Evolutionary conservation across 2,888 invertebrate species (phyloP), one percentile per base, ranked within the genome.

Genomic region (Heliconius ethilla): DNA sequence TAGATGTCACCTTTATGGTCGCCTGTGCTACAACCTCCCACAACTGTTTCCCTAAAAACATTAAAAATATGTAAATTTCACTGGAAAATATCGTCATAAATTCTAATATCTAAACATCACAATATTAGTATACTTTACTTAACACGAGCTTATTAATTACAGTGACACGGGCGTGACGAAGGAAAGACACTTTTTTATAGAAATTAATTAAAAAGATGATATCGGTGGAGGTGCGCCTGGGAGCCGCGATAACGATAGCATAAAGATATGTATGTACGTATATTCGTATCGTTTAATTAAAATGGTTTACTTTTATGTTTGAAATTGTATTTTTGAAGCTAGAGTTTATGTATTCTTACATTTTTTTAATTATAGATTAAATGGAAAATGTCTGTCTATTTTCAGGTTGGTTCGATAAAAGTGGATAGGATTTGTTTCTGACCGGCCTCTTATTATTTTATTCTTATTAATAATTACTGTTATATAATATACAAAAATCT

Each of bases 161-260:
- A 73, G 69, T 78, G 84, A 81, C 82, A 67, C 79, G 82, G 83
- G 83, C 80, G 84, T 81, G 85, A 85, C 85, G 82, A 82, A 83
- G 84, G 85, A 83, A 82, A 82, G 80, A 84, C 83, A 85, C 80
- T 88, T 90, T 90, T 90, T 89, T 90, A 86, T 85, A 82, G 85
- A 85, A 87, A 90, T 90, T 90, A 91, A 91, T 91, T 91, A 91
- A 88, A 87, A 84, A 85, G 90, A 91, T 91, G 85, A 75, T 85
- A 87, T 88, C 89, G 81, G 73, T 67, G 80, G 83, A 89, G 89
- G 88, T 87, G 89, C 84, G 89, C 86, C 89, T 89, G 90, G 82
- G 81, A 83, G 83, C 82, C 81, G 40, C 77, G 66, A 70, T 78
- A 79, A 22, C 76, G 82, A 82, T 83, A 83, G 75, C 80, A 37